phyloP scores from a whole-genome alignment of 2,888 invertebrate species.

The Hermaeophaga mercurialis region DNA sequence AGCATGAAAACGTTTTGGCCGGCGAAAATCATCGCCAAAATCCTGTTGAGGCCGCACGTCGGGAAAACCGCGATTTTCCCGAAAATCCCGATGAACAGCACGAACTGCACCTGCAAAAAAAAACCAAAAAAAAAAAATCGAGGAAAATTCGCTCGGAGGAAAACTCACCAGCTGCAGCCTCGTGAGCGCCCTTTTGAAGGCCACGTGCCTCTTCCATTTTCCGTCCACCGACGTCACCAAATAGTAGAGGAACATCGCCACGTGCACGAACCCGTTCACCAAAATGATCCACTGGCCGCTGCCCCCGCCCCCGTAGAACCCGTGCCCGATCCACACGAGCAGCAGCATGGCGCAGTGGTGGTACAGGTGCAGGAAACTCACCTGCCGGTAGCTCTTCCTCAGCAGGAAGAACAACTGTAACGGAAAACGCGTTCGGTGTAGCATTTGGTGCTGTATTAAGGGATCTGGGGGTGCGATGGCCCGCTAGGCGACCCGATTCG shows the following conservation, averaged over 20 bases:
- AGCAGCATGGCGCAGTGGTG: slow-evolving; percentile 84
- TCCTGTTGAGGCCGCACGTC: slow-evolving; percentile 66
- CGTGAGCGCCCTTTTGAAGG: slow-evolving; percentile 88
- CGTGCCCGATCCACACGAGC: slow-evolving; percentile 66
- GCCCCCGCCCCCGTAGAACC: slow-evolving; percentile 73
- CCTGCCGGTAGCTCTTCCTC: slow-evolving; percentile 80
- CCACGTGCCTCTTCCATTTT: slow-evolving; percentile 66
- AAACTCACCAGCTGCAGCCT: slow-evolving; percentile 78
- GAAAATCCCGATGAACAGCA: slow-evolving; percentile 64
- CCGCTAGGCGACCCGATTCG: no score
- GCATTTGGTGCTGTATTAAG: no score
- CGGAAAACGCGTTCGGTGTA: no score
- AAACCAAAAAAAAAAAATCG: not conserved
- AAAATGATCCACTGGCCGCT: slow-evolving; percentile 67
- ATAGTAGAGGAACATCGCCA: slow-evolving; percentile 84
- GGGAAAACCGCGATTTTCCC: slow-evolving; percentile 56
- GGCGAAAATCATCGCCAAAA: slow-evolving; percentile 62
- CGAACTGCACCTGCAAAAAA: slow-evolving; percentile 62
- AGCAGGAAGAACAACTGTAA: slow-evolving; percentile 78
- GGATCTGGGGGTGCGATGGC: no score
- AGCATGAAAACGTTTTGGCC: slow-evolving; percentile 72
- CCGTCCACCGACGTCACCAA: slow-evolving; percentile 75
- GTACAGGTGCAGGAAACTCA: slow-evolving; percentile 84
- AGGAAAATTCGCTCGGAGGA: no score
- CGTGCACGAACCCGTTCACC: slow-evolving; percentile 77